These are phyloP conservation scores for Euspilapteryx auroguttella DNA, from an alignment of 2,888 invertebrate species.

Conservation along the genomic window DNA sequence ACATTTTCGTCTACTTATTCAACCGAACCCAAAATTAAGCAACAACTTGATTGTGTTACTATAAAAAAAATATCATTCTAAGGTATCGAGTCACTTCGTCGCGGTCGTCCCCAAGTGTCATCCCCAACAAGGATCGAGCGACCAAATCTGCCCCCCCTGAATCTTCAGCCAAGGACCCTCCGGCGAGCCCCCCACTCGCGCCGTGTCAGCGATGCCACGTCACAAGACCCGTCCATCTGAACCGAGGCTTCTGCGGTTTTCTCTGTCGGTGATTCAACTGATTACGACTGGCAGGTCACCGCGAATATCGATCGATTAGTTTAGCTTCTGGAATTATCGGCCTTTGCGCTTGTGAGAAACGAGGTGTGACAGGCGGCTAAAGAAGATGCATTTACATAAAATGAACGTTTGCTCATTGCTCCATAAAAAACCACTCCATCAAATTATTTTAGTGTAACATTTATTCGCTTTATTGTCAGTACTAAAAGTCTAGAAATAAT, in stretches of 20 bases:
- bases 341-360: too few relatives aligned
- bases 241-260: slow-evolving; percentile 55
- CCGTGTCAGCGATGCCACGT: slow-evolving; percentile 50
- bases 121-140: slow-evolving; percentile 82
- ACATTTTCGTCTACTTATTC: too few relatives aligned
- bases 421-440: too few relatives aligned
- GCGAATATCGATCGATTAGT: slow-evolving; percentile 45
- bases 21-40: too few relatives aligned
- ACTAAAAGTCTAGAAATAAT: background rate
- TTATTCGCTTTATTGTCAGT: background rate
- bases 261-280: slow-evolving; percentile 54
- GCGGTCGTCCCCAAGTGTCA: slow-evolving; percentile 71
- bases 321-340: slow-evolving; percentile 14
- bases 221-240: slow-evolving; percentile 55
- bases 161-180: slow-evolving; percentile 61
- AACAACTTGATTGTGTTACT: too few relatives aligned
- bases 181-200: slow-evolving; percentile 51
- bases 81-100: slow-evolving; percentile 46
- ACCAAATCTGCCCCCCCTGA: slow-evolving; percentile 78
- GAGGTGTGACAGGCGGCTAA: too few relatives aligned
- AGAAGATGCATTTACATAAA: too few relatives aligned
- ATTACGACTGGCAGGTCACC: slow-evolving; percentile 34
- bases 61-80: too few relatives aligned
- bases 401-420: too few relatives aligned
- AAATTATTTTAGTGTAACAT: too few relatives aligned